Evolutionary conservation across 2,113 vertebrate genomes (phyloP).

Genomic region (Lepus timidus): DNA sequence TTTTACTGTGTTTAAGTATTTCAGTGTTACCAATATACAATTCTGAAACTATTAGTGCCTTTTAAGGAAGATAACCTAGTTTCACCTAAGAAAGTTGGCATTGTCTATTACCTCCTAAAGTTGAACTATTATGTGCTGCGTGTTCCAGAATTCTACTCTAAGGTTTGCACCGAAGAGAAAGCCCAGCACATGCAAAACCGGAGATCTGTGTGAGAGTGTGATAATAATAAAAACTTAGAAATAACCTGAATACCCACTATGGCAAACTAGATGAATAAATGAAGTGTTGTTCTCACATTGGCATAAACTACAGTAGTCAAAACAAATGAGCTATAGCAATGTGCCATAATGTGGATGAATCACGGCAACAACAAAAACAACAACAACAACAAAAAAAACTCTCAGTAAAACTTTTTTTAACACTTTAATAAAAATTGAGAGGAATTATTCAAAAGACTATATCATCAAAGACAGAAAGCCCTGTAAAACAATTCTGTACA

Average conservation of each 20-base stretch:
- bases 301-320: conserved; percentile 16
- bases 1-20: background rate
- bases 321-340: conserved; percentile 50
- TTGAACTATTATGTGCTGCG: background rate
- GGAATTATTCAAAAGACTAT: background rate
- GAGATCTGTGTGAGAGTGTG: background rate
- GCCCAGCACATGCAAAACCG: background rate
- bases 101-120: background rate
- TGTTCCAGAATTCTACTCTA: background rate
- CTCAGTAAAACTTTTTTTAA: background rate
- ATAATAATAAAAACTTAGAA: background rate
- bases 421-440: background rate
- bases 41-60: background rate
- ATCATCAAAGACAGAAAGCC: background rate
- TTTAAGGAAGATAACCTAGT: background rate
- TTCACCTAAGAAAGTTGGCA: background rate
- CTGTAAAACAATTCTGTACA: background rate
- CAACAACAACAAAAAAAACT: background rate
- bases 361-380: background rate
- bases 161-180: background rate
- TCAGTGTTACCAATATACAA: background rate
- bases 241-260: background rate
- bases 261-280: conserved; percentile 30
- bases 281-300: background rate
- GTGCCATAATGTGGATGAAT: background rate